phyloP scores from a whole-genome alignment of 2,888 invertebrate genomes.

The Tupiocoris notatus region DNA sequence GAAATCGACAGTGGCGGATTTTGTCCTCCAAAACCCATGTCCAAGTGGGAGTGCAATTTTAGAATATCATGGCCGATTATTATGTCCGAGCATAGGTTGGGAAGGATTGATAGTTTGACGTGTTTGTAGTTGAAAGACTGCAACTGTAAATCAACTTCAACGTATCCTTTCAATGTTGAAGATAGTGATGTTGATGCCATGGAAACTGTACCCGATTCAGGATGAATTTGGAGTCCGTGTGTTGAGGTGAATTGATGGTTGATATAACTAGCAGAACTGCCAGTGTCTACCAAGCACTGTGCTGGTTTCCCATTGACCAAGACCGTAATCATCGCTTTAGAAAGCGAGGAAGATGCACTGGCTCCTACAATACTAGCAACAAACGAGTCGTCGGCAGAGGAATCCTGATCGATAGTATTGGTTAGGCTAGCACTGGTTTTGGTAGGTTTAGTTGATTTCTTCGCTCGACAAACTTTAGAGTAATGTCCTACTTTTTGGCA shows the following conservation, averaged over 20 bases:
- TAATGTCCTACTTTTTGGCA: not conserved
- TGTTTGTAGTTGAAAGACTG: not conserved
- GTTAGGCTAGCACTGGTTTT: not conserved
- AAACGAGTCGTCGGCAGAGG: not conserved
- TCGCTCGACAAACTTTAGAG: not conserved
- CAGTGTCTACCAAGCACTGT: not conserved
- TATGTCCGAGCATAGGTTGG: constrained; percentile 8
- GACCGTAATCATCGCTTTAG: not conserved
- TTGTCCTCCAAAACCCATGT: constrained; percentile 3
- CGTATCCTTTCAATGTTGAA: constrained; percentile 1
- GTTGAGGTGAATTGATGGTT: not conserved
- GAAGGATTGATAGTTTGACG: not conserved
- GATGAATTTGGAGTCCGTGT: constrained; percentile 1
- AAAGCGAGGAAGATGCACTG: not conserved
- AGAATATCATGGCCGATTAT: constrained; percentile 20
- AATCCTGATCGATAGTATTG: not conserved
- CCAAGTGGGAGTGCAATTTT: not conserved
- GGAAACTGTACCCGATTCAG: constrained; percentile 20
- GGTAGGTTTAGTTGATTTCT: no score
- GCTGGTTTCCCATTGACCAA: not conserved
- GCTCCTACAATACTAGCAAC: constrained; percentile 12
- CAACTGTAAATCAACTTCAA: not conserved
- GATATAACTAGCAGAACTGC: constrained; percentile 8
- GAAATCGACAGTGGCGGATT: constrained; percentile 7
- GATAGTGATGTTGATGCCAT: constrained; percentile 19